Evolutionary conservation across 2,113 vertebrate species (phyloP).

Genomic region (Equus przewalskii): DNA sequence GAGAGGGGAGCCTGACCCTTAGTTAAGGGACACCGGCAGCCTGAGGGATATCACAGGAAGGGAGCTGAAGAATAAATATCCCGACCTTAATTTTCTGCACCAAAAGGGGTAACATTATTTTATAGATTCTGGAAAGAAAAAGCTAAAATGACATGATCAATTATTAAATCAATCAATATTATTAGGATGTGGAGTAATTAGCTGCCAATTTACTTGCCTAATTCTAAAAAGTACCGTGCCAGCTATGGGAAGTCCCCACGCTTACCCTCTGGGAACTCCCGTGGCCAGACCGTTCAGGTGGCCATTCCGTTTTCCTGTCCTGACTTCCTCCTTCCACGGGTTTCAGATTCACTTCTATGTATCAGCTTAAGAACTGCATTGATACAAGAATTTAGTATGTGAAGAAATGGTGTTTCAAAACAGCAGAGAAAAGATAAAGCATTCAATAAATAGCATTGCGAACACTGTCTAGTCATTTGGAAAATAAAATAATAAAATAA

Average conservation of each 20-base stretch:
- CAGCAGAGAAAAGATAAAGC: neutral
- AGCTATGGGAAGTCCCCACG: slow-evolving; percentile 27
- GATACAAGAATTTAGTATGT: neutral
- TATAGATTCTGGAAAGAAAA: neutral
- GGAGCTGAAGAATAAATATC: neutral
- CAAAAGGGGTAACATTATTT: neutral
- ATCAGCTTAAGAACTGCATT: neutral
- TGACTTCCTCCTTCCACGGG: neutral
- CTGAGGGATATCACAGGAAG: neutral
- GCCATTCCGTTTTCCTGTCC: neutral
- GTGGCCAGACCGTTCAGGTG: neutral
- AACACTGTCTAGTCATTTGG: slow-evolving; percentile 33
- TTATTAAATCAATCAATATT: neutral
- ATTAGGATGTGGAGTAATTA: neutral
- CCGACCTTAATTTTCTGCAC: neutral
- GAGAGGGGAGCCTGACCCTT: neutral
- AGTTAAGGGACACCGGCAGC: neutral
- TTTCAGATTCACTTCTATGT: slow-evolving; percentile 66
- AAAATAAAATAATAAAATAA: slow-evolving; percentile 19
- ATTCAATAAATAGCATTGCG: neutral
- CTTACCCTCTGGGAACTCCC: slow-evolving; percentile 52
- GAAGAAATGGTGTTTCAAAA: slow-evolving; percentile 30
- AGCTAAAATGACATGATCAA: neutral
- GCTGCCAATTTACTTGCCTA: slow-evolving; percentile 24
- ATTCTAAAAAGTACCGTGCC: neutral